Evolutionary conservation across 2,888 invertebrate genomes (phyloP).

Genomic region (Julus scanicus): DNA sequence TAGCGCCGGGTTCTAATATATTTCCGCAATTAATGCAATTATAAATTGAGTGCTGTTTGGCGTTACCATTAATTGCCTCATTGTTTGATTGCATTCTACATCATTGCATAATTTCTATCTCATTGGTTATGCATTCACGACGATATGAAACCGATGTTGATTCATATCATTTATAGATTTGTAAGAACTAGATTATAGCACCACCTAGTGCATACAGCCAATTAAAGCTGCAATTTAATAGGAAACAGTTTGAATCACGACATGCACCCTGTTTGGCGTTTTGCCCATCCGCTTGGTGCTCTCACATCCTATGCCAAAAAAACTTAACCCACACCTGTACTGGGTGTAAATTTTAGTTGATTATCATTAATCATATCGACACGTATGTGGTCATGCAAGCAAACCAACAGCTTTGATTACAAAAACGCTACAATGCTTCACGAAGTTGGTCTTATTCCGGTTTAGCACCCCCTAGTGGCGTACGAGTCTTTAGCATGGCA

Average conservation of each 20-base stretch:
- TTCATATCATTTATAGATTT: conserved; percentile 6
- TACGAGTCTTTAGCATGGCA: no score
- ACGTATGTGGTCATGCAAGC: background rate
- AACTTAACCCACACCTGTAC: background rate
- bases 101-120: background rate
- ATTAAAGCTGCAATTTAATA: background rate
- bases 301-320: background rate
- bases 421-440: no score
- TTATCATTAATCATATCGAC: conserved; percentile 5
- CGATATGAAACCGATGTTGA: background rate
- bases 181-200: background rate
- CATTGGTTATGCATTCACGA: background rate
- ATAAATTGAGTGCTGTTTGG: background rate
- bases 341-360: background rate
- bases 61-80: background rate
- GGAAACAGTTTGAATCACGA: background rate
- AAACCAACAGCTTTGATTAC: no score
- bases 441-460: no score
- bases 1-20: background rate
- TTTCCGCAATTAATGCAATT: background rate
- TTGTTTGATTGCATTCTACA: background rate
- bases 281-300: background rate
- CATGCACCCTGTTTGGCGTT: background rate
- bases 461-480: no score
- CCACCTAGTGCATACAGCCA: background rate